Percentiles rank a stretch among this genome's conserved stretches.
phyloP scores from a whole-genome alignment of 1,140 invertebrate species.

The Drosophila lowei region DNA sequence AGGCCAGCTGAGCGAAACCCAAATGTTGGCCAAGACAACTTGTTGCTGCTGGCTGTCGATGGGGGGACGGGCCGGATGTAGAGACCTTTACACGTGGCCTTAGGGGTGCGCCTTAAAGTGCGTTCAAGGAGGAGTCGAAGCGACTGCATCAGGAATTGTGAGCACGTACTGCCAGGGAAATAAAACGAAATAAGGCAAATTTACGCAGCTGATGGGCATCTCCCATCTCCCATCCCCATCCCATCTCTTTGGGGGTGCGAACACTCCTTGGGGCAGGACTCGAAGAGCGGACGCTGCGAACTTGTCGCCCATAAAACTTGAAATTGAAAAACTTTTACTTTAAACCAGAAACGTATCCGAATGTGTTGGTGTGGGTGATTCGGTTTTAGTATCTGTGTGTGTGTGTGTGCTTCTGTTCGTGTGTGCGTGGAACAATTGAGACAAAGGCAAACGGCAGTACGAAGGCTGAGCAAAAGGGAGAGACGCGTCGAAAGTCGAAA shows the following conservation, averaged over 20 bases:
- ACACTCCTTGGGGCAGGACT: slow-evolving; percentile 12
- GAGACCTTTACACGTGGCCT: slow-evolving; percentile 17
- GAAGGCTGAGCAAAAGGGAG: slow-evolving; percentile 23
- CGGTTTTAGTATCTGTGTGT: slow-evolving; percentile 11
- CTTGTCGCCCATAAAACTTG: slow-evolving; percentile 78
- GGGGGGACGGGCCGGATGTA: background rate
- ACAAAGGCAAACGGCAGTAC: slow-evolving; percentile 40
- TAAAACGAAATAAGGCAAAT: slow-evolving; percentile 71
- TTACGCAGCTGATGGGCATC: slow-evolving; percentile 39
- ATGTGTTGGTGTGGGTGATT: slow-evolving; percentile 1
- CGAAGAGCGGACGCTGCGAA: slow-evolving; percentile 34
- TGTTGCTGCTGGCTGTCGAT: slow-evolving; percentile 22
- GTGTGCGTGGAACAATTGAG: slow-evolving; percentile 47
- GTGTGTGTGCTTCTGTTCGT: slow-evolving; percentile 9
- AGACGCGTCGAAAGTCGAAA: slow-evolving; percentile 54
- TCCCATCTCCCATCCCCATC: background rate
- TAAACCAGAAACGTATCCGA: slow-evolving; percentile 62
- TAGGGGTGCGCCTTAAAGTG: slow-evolving; percentile 27
- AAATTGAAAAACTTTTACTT: slow-evolving; percentile 80
- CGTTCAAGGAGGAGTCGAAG: slow-evolving; percentile 16
- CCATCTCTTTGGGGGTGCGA: slow-evolving; percentile 20
- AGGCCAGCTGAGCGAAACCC: slow-evolving; percentile 41
- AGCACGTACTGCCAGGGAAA: slow-evolving; percentile 63
- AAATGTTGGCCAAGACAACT: slow-evolving; percentile 41
- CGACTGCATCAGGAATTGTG: slow-evolving; percentile 59